A percentile compares a stretch with the other conserved stretches of the same genome.
These are phyloP conservation scores for Campoplex nolae DNA, from an alignment of 2,888 invertebrate genomes.

Conservation along the genomic window DNA sequence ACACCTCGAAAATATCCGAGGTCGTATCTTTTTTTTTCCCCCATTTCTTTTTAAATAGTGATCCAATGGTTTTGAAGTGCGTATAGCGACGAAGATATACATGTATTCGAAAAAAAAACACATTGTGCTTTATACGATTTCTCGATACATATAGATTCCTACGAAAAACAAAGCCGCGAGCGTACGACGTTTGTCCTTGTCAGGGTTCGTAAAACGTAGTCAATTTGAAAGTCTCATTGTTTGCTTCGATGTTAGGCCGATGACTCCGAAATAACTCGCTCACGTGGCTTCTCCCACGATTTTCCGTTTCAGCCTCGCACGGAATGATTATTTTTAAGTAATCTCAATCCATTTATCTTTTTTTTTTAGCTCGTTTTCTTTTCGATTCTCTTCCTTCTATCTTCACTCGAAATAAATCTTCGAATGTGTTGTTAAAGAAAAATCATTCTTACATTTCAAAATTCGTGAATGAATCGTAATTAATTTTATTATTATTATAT, in stretches of 20 bases:
- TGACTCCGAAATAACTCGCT: slow-evolving; percentile 39
- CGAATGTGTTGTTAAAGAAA: neutral
- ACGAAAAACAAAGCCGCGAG: neutral
- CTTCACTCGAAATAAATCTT: neutral
- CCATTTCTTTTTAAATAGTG: neutral
- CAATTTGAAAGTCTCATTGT: slow-evolving; percentile 31
- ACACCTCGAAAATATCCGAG: slow-evolving; percentile 12
- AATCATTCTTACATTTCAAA: neutral
- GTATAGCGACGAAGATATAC: neutral
- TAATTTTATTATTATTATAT: neutral
- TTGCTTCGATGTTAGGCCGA: slow-evolving; percentile 34
- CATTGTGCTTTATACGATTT: neutral
- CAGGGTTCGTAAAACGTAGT: slow-evolving; percentile 1
- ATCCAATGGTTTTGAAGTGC: neutral
- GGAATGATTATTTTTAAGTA: slow-evolving; percentile 50
- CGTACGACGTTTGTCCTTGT: neutral
- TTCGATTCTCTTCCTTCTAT: neutral
- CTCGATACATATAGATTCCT: neutral
- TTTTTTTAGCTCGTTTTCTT: slow-evolving; percentile 1
- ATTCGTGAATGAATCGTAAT: neutral
- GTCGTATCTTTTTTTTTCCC: neutral
- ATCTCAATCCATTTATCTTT: neutral
- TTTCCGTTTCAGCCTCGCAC: slow-evolving; percentile 43
- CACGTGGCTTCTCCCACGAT: slow-evolving; percentile 10
- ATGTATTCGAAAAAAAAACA: neutral